These are phyloP conservation scores for Agrypnus murinus DNA, from an alignment of 2,888 invertebrate species.

Conservation along the genomic window DNA sequence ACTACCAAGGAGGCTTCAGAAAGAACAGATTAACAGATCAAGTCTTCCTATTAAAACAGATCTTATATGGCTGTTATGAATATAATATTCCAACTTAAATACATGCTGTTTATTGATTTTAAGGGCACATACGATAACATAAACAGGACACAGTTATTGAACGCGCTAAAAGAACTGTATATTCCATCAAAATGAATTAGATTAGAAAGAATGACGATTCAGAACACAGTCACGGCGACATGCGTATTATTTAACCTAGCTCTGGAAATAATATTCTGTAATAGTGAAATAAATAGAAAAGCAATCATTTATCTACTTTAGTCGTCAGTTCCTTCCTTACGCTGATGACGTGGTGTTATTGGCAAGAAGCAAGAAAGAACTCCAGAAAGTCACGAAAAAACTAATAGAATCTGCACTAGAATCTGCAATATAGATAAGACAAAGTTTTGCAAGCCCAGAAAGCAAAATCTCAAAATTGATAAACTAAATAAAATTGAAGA, in stretches of 20 bases:
- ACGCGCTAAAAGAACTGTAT: background rate
- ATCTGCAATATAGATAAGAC: background rate
- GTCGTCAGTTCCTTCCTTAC: background rate
- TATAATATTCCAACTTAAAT: too few relatives aligned
- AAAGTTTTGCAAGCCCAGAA: background rate
- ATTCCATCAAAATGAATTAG: background rate
- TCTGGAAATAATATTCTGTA: slow-evolving; percentile 1
- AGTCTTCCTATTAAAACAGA: background rate
- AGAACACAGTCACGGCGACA: background rate
- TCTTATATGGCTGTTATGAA: background rate
- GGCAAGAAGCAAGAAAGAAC: too few relatives aligned
- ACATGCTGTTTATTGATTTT: too few relatives aligned
- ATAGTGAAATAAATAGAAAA: slow-evolving; percentile 2
- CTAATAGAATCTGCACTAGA: background rate
- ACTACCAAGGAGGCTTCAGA: background rate
- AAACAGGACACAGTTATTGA: background rate
- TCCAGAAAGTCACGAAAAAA: background rate
- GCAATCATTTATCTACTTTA: background rate
- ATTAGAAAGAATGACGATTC: background rate
- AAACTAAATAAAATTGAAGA: background rate
- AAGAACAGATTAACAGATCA: slow-evolving; percentile 1
- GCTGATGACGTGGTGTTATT: slow-evolving; percentile 2
- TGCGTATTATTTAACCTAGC: background rate
- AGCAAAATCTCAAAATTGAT: background rate
- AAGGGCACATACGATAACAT: too few relatives aligned